Conservation (phyloP, 2,888 invertebrate species). For the Thymelicus acteon region DNA sequence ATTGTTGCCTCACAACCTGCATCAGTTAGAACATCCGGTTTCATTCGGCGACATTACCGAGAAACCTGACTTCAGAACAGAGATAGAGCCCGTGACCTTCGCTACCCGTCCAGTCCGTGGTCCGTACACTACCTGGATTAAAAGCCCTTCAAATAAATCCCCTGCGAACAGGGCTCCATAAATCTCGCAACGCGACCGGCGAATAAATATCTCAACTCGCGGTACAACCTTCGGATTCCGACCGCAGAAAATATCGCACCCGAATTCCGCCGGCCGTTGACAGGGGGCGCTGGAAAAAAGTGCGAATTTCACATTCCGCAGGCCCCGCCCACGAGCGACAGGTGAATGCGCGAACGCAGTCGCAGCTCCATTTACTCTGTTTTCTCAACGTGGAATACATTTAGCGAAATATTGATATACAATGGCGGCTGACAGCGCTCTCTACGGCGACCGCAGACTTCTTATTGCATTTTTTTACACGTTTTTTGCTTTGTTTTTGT, state of each 20-base stretch:
- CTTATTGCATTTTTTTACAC: conserved; percentile 29
- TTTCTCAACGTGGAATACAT: conserved; percentile 69
- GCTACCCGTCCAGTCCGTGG: conserved; percentile 59
- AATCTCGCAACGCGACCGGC: conserved; percentile 64
- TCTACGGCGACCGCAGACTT: conserved; percentile 11
- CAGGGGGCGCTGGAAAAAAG: conserved; percentile 73
- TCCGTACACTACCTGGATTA: conserved; percentile 62
- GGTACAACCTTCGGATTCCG: conserved; percentile 79
- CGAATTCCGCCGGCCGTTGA: conserved; percentile 77
- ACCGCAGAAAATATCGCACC: conserved; percentile 82
- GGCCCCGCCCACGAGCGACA: conserved; percentile 78
- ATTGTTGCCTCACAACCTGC: not conserved
- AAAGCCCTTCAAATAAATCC: conserved; percentile 68
- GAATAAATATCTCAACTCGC: conserved; percentile 76
- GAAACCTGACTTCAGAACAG: conserved; percentile 17
- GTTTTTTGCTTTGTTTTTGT: conserved; percentile 24
- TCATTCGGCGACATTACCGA: not conserved
- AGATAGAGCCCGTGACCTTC: conserved; percentile 33
- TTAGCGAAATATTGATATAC: conserved; percentile 76
- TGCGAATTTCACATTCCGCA: conserved; percentile 70
- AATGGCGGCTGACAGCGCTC: conserved; percentile 69
- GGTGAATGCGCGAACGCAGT: conserved; percentile 79
- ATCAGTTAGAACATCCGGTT: not conserved
- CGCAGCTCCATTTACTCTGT: conserved; percentile 61
- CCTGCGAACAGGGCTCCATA: conserved; percentile 62